A percentile compares a stretch with the other conserved stretches of the same genome.
Conservation (phyloP, 2,888 invertebrate species). For the Phragmatobia fuliginosa region DNA sequence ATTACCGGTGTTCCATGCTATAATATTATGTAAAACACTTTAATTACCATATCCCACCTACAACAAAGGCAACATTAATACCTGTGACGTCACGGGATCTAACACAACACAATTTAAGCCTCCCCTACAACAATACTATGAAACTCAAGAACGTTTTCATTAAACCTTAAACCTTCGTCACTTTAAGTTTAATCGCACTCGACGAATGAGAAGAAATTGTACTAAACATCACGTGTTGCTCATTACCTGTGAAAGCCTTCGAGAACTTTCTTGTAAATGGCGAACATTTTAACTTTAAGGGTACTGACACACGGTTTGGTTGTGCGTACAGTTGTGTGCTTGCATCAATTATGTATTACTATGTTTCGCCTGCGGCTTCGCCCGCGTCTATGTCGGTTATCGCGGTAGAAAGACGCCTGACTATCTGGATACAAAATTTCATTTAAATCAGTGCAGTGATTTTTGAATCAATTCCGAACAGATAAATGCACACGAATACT, state of each 20-base stretch:
- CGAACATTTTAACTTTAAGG: slow-evolving; percentile 62
- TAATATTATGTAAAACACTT: slow-evolving; percentile 5
- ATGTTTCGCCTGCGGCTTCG: too few species aligned
- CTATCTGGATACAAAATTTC: too few species aligned
- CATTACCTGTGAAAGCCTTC: slow-evolving; percentile 67
- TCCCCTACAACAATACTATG: slow-evolving; percentile 14
- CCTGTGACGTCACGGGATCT: slow-evolving; percentile 2
- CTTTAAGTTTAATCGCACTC: slow-evolving; percentile 44
- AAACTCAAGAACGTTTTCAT: slow-evolving; percentile 30
- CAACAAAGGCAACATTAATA: slow-evolving; percentile 3
- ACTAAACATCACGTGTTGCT: slow-evolving; percentile 59
- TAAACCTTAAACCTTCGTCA: slow-evolving; percentile 36
- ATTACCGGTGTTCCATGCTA: not conserved
- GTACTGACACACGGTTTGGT: slow-evolving; percentile 31
- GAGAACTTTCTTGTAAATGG: slow-evolving; percentile 68
- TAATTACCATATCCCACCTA: slow-evolving; percentile 7
- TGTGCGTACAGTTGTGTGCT: slow-evolving; percentile 22
- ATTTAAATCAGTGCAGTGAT: too few species aligned
- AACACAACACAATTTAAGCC: slow-evolving; percentile 12
- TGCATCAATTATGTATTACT: not conserved
- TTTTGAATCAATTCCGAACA: too few species aligned
- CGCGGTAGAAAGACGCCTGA: too few species aligned
- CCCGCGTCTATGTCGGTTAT: too few species aligned
- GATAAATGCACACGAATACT: too few species aligned
- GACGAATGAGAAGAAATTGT: slow-evolving; percentile 64